phyloP scores from a whole-genome alignment of 2,113 vertebrate species.

The Talpa occidentalis region DNA sequence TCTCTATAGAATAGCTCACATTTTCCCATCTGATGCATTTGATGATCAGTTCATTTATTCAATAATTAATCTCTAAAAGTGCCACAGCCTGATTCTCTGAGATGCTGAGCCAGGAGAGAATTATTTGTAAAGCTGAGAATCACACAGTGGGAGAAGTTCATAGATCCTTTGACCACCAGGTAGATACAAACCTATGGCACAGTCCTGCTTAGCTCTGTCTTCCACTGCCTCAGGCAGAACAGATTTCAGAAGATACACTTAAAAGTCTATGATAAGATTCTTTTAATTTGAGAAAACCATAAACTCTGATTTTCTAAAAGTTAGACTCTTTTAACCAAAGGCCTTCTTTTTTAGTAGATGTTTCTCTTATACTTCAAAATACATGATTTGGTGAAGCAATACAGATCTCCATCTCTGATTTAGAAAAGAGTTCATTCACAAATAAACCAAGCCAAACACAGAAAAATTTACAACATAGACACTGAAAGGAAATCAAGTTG shows the following conservation, averaged over 20 bases:
- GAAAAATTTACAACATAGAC: not conserved
- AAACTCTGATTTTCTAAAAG: not conserved
- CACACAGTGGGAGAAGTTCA: not conserved
- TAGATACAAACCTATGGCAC: not conserved
- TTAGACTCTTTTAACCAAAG: not conserved
- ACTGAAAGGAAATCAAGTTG: not conserved
- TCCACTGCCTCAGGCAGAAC: not conserved
- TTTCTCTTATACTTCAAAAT: no score
- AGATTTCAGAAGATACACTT: not conserved
- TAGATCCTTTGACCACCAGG: not conserved
- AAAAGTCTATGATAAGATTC: not conserved
- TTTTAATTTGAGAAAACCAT: not conserved
- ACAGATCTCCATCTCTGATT: not conserved
- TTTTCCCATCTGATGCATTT: not conserved
- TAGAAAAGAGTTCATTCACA: not conserved
- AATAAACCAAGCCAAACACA: not conserved
- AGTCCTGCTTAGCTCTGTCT: not conserved
- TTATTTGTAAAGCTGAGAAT: not conserved
- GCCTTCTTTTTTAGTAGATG: not conserved
- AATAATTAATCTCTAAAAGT: not conserved
- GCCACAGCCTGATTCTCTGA: not conserved
- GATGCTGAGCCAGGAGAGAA: not conserved
- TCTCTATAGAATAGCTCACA: not conserved
- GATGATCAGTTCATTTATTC: not conserved
- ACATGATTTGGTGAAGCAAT: no score